Percentiles rank a stretch among this genome's conserved stretches.
Conservation (phyloP, 2,888 invertebrate species). For the Crepidodera aurea region DNA sequence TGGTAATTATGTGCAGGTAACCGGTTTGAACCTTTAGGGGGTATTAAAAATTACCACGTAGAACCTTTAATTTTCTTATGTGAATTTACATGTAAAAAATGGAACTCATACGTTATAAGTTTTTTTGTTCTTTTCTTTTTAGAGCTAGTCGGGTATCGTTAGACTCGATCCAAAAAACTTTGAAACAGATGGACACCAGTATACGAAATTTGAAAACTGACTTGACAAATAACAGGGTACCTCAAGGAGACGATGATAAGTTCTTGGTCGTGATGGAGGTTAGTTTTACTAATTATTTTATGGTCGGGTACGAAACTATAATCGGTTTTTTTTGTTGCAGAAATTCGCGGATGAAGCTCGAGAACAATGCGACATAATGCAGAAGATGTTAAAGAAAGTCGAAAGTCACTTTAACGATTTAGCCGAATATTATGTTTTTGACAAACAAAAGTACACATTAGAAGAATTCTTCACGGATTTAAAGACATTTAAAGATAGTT, state of each 20-base stretch:
- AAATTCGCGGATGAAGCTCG: conserved; percentile 74
- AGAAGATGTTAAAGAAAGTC: conserved; percentile 95
- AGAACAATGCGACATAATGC: conserved; percentile 86
- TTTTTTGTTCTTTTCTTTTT: no score
- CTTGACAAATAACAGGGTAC: conserved; percentile 82
- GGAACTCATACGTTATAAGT: no score
- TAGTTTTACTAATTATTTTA: no score
- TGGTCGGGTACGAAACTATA: no score
- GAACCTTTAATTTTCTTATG: no score
- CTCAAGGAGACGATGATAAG: conserved; percentile 81
- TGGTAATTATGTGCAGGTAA: no score
- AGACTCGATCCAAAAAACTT: conserved; percentile 80
- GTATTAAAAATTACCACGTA: no score
- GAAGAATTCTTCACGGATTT: conserved; percentile 97
- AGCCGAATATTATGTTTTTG: conserved; percentile 91
- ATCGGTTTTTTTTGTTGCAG: no score
- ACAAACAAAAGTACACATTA: conserved; percentile 89
- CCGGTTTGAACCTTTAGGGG: no score
- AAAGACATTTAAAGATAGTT: conserved; percentile 92
- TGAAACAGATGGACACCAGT: conserved; percentile 87
- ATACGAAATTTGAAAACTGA: conserved; percentile 91
- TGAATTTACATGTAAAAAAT: no score
- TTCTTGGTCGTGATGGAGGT: conserved; percentile 90
- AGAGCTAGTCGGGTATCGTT: conserved; percentile 87
- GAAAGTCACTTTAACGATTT: conserved; percentile 83